phyloP scores from a whole-genome alignment of 2,797 vertebrate species.

The Neopelma chrysocephalum region DNA sequence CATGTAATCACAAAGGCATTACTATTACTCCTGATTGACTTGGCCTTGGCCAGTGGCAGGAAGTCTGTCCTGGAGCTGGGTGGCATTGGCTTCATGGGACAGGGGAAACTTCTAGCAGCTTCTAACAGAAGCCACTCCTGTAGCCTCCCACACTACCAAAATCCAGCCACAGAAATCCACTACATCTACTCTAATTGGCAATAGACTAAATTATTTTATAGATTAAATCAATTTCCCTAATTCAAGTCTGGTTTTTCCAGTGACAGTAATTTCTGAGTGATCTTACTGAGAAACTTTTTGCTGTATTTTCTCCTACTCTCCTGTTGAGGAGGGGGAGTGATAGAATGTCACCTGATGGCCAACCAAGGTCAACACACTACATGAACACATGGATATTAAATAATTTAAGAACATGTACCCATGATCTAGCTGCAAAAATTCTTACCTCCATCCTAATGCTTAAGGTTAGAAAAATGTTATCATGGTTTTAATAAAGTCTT shows the following conservation, averaged over 20 bases:
- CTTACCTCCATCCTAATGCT: neutral
- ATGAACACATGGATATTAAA: neutral
- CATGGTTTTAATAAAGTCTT: neutral
- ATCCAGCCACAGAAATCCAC: too few relatives aligned
- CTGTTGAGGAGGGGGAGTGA: neutral
- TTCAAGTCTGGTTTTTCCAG: neutral
- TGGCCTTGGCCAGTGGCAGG: too few relatives aligned
- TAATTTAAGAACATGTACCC: neutral
- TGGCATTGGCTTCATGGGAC: too few relatives aligned
- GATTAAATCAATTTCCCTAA: neutral
- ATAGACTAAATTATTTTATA: neutral
- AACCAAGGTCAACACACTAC: neutral
- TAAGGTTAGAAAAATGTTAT: neutral
- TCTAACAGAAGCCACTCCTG: too few relatives aligned
- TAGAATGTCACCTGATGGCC: accelerated
- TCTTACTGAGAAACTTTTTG: neutral
- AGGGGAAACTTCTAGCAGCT: too few relatives aligned
- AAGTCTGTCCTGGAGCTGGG: too few relatives aligned
- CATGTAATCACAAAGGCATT: too few relatives aligned
- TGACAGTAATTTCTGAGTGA: neutral
- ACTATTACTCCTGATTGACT: too few relatives aligned
- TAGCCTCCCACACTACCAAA: too few relatives aligned
- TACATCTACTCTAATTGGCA: neutral
- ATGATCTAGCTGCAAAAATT: neutral
- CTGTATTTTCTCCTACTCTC: neutral